Conservation (phyloP, 2,113 vertebrate species). For the Rhabdomys dilectus region DNA sequence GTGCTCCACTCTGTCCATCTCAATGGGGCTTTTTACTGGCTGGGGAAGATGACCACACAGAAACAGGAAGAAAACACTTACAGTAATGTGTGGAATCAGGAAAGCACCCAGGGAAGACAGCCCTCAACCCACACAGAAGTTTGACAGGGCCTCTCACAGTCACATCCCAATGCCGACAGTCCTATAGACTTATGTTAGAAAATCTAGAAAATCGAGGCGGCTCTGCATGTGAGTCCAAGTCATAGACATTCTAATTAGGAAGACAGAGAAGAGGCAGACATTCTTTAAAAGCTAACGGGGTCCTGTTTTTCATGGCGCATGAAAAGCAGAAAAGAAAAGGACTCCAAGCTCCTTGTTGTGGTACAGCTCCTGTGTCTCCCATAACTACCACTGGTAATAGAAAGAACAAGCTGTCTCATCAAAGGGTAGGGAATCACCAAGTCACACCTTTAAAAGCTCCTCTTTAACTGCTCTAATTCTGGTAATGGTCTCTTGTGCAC, state of each 20-base stretch:
- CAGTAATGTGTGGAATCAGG: background rate
- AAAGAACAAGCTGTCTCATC: background rate
- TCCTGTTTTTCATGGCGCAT: slow-evolving; percentile 15
- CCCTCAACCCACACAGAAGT: background rate
- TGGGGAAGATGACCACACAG: background rate
- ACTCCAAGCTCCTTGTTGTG: background rate
- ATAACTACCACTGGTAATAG: background rate
- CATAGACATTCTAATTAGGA: slow-evolving; percentile 16
- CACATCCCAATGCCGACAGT: background rate
- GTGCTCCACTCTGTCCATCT: background rate
- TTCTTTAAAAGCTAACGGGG: slow-evolving; percentile 43
- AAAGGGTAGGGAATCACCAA: background rate
- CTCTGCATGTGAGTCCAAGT: slow-evolving; percentile 40
- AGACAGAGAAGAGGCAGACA: slow-evolving; percentile 26
- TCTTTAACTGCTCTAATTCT: background rate
- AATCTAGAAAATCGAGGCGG: slow-evolving; percentile 61
- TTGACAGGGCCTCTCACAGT: background rate
- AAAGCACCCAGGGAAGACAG: background rate
- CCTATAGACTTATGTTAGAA: slow-evolving; percentile 54
- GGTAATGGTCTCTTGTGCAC: background rate
- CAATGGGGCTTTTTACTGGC: background rate
- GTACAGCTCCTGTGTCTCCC: background rate
- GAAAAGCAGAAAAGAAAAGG: slow-evolving; percentile 19
- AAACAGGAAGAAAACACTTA: background rate
- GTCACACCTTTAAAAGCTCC: background rate